phyloP scores from a whole-genome alignment of 2,888 invertebrate genomes.

The Acronicta leporina region DNA sequence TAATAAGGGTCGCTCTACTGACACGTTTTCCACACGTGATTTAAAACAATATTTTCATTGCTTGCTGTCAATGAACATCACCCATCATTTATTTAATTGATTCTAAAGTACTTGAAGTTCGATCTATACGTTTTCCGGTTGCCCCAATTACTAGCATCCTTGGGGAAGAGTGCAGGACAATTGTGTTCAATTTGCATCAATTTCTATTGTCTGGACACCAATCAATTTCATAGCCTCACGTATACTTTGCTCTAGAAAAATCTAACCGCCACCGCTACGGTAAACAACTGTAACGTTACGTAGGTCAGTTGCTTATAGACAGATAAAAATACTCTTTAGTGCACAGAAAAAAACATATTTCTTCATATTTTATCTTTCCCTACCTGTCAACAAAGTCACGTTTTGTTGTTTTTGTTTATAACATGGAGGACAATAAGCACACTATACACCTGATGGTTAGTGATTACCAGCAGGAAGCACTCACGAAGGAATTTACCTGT shows the following conservation, averaged over 20 bases:
- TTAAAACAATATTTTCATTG: background rate
- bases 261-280: conserved; percentile 6
- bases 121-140: conserved; percentile 29
- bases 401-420: no score
- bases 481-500: no score
- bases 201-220: conserved; percentile 51
- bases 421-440: no score
- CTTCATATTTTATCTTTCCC: no score
- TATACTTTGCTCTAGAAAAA: conserved; percentile 34
- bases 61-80: conserved; percentile 8
- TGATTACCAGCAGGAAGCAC: no score
- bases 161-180: conserved; percentile 46
- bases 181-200: conserved; percentile 54
- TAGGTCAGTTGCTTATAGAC: conserved; percentile 12
- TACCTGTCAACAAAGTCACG: no score
- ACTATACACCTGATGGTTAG: no score
- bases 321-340: background rate
- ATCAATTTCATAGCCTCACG: conserved; percentile 50
- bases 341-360: no score
- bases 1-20: background rate
- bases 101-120: conserved; percentile 20
- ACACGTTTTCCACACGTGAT: background rate
- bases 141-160: conserved; percentile 43
- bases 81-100: conserved; percentile 9
- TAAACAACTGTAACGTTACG: conserved; percentile 3